A percentile compares a stretch with the other conserved stretches of the same genome.
Conservation (phyloP, 2,888 invertebrate genomes). For the Nephrotoma flavescens region DNA sequence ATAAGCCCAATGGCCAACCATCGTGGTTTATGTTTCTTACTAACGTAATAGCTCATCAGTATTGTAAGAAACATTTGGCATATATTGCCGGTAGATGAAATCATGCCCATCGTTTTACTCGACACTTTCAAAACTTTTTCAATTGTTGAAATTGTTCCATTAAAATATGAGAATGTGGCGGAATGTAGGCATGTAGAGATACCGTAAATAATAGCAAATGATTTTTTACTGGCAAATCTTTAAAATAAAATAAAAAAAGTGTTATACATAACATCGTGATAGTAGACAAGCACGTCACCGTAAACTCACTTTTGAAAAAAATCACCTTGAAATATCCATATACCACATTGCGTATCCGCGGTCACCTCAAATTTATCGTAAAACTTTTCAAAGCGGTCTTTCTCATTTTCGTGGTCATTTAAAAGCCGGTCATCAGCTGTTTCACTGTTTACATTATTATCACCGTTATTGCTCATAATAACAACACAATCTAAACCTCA, state of each 20-base stretch:
- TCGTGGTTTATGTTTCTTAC: slow-evolving; percentile 37
- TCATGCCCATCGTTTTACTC: slow-evolving; percentile 37
- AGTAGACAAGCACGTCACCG: neutral
- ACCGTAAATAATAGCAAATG: slow-evolving; percentile 40
- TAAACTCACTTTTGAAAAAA: slow-evolving; percentile 31
- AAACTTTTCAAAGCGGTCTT: neutral
- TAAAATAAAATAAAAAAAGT: neutral
- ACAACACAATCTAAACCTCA: neutral
- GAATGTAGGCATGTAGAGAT: slow-evolving; percentile 43
- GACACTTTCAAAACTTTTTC: slow-evolving; percentile 40
- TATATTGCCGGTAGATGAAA: slow-evolving; percentile 40
- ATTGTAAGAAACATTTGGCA: slow-evolving; percentile 37
- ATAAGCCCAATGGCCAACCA: slow-evolving; percentile 35
- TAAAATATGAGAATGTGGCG: slow-evolving; percentile 40
- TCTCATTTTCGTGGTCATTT: neutral
- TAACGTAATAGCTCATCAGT: slow-evolving; percentile 36
- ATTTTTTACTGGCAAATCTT: slow-evolving; percentile 41
- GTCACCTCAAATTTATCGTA: slow-evolving; percentile 20
- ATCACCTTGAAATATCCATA: slow-evolving; percentile 36
- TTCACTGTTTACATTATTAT: neutral
- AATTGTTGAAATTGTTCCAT: slow-evolving; percentile 37
- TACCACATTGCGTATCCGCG: slow-evolving; percentile 41
- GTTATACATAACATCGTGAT: neutral
- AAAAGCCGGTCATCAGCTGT: neutral
- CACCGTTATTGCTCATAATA: neutral